These are phyloP conservation scores for Nothobranchius furzeri DNA, from an alignment of 2,113 vertebrate species.

Conservation along the genomic window DNA sequence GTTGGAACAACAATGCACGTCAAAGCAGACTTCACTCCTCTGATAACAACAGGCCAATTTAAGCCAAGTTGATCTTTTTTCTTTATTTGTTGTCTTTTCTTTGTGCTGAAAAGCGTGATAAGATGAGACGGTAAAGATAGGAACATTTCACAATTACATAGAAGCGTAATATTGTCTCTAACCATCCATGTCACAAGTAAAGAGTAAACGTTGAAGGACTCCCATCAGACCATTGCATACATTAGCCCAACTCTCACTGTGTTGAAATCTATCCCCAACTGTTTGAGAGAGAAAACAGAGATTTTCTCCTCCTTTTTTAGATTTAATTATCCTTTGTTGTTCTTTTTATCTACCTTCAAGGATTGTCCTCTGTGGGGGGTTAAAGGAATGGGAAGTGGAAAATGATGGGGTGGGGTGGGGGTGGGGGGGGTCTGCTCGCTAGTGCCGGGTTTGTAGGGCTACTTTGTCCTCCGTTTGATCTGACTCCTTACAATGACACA, in stretches of 20 bases:
- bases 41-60: conserved; percentile 41
- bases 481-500: conserved; percentile 75
- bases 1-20: conserved; percentile 73
- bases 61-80: not conserved
- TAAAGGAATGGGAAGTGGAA: conserved; percentile 80
- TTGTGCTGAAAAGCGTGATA: conserved; percentile 49
- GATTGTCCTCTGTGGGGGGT: conserved; percentile 78
- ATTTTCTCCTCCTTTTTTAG: conserved; percentile 73
- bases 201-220: conserved; percentile 69
- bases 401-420: conserved; percentile 40
- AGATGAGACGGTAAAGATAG: conserved; percentile 49
- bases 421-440: conserved; percentile 62
- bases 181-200: conserved; percentile 59
- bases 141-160: conserved; percentile 50
- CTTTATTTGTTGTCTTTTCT: conserved; percentile 11
- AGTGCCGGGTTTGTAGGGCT: conserved; percentile 61
- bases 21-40: conserved; percentile 62
- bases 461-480: conserved; percentile 76
- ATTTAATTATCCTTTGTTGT: conserved; percentile 83
- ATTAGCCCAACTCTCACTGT: conserved; percentile 76
- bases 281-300: conserved; percentile 75
- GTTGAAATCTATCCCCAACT: conserved; percentile 77
- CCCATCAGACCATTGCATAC: conserved; percentile 72
- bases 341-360: conserved; percentile 82
- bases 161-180: conserved; percentile 52